These are phyloP conservation scores for Drosophila sordidapex DNA, from an alignment of 2,888 invertebrate genomes.

Conservation along the genomic window DNA sequence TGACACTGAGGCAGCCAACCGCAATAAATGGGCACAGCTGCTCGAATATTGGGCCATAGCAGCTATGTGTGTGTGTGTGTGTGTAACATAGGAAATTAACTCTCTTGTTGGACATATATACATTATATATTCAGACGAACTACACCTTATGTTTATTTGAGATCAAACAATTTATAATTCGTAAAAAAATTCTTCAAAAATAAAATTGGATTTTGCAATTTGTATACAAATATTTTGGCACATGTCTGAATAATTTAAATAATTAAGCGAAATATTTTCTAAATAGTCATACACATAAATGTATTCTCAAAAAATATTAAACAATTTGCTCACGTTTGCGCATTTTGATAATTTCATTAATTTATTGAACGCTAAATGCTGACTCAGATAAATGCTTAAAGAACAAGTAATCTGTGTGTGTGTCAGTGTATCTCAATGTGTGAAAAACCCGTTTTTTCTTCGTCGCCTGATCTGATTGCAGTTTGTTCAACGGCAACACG, in stretches of 20 bases:
- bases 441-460: conserved; percentile 47
- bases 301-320: conserved; percentile 8
- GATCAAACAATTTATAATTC: background rate
- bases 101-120: conserved; percentile 2
- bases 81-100: conserved; percentile 23
- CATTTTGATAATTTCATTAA: conserved; percentile 34
- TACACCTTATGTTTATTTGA: background rate
- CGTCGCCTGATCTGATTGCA: conserved; percentile 55
- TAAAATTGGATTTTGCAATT: background rate
- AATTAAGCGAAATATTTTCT: background rate
- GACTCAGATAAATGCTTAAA: conserved; percentile 38
- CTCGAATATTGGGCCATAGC: conserved; percentile 55
- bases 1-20: conserved; percentile 52
- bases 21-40: conserved; percentile 65
- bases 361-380: conserved; percentile 34
- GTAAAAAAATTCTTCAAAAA: background rate
- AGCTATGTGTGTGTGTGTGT: background rate
- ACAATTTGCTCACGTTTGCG: conserved; percentile 32
- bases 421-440: conserved; percentile 9
- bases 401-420: conserved; percentile 30
- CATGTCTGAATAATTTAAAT: conserved; percentile 1
- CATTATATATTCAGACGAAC: background rate
- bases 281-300: background rate
- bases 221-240: background rate
- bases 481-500: conserved; percentile 44